Conservation (phyloP, 2,888 invertebrate species). For the Tuta absoluta region DNA sequence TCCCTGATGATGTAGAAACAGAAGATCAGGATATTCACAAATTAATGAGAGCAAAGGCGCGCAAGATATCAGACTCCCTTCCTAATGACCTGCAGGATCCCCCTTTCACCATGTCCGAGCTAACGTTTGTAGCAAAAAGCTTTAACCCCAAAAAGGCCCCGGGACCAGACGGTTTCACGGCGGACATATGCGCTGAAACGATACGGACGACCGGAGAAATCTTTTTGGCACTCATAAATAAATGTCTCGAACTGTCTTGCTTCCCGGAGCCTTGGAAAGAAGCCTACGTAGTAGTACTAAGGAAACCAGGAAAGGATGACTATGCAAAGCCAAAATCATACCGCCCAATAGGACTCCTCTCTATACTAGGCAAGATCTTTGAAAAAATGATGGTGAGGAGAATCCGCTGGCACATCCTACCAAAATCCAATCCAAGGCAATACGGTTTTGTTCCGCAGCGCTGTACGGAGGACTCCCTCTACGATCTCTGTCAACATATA, state of each 20-base stretch:
- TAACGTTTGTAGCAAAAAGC: neutral
- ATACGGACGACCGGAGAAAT: neutral
- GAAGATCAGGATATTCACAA: too few relatives aligned
- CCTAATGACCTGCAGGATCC: constrained; percentile 29
- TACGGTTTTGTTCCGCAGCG: constrained; percentile 1
- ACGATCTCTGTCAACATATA: neutral
- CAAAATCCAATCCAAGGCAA: neutral
- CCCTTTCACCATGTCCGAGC: constrained; percentile 28
- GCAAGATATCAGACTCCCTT: too few relatives aligned
- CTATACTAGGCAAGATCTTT: constrained; percentile 1
- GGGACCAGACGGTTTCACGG: neutral
- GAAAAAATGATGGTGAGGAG: constrained; percentile 4
- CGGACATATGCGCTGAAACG: neutral
- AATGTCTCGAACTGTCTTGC: neutral
- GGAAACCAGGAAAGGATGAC: neutral
- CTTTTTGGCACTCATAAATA: neutral
- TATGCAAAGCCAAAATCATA: neutral
- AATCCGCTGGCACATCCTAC: neutral
- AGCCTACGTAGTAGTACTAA: neutral
- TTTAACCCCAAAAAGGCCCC: constrained; percentile 5
- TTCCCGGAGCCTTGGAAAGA: neutral
- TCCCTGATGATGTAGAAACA: too few relatives aligned
- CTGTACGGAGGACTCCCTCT: constrained; percentile 9
- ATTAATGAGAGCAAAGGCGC: neutral
- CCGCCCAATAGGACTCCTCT: neutral